phyloP scores from a whole-genome alignment of 2,113 vertebrate species.

The Pionites leucogaster region DNA sequence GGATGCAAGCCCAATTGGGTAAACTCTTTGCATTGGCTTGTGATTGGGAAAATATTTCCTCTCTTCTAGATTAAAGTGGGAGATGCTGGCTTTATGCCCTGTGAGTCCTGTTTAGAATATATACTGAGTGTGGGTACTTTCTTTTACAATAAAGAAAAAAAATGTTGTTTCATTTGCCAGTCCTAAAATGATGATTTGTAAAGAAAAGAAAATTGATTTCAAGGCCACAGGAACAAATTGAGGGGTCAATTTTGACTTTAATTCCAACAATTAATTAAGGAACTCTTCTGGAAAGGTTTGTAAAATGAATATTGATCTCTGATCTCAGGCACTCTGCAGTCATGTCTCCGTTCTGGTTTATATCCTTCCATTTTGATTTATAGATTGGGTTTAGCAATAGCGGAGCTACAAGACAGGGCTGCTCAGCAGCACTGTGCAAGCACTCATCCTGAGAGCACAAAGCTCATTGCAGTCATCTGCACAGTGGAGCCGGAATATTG shows the following conservation, averaged over 20 bases:
- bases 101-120: background rate
- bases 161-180: background rate
- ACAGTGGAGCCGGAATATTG: background rate
- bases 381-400: background rate
- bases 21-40: background rate
- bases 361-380: conserved; percentile 36
- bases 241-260: conserved; percentile 60
- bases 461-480: background rate
- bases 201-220: conserved; percentile 45
- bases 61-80: background rate
- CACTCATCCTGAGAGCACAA: background rate
- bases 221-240: conserved; percentile 26
- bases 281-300: conserved; percentile 51
- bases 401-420: background rate
- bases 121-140: background rate
- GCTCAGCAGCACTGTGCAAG: background rate
- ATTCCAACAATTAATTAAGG: conserved; percentile 66
- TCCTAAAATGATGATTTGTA: background rate
- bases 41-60: background rate
- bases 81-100: background rate
- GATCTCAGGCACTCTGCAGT: conserved; percentile 21
- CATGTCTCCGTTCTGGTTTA: conserved; percentile 39
- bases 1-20: background rate
- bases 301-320: conserved; percentile 61
- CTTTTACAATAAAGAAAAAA: background rate